phyloP scores from a whole-genome alignment of 2,113 vertebrate species.

The Bolborhynchus lineola region DNA sequence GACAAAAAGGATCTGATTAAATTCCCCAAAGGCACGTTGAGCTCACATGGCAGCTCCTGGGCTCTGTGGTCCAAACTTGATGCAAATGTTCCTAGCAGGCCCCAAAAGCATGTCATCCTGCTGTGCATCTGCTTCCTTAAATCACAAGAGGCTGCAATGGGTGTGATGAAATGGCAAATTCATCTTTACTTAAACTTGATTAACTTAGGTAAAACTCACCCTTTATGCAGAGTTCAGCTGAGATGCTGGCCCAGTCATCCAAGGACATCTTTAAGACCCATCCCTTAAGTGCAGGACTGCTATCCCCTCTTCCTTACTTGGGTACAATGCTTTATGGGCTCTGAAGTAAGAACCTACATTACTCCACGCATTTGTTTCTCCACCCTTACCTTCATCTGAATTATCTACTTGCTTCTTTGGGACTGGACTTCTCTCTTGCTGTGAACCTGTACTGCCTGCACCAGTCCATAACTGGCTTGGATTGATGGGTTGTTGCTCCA shows the following conservation, averaged over 20 bases:
- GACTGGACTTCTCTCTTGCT: neutral
- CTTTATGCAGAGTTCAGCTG: neutral
- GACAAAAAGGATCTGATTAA: neutral
- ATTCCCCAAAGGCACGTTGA: neutral
- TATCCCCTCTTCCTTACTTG: neutral
- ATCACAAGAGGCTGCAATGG: neutral
- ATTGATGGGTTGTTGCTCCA: neutral
- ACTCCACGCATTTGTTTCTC: neutral
- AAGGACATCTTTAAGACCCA: neutral
- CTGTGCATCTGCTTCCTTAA: neutral
- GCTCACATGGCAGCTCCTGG: neutral
- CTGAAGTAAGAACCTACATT: neutral
- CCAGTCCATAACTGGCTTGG: neutral
- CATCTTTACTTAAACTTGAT: neutral
- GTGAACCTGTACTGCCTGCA: neutral
- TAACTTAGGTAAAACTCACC: neutral
- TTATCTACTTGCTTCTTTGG: neutral
- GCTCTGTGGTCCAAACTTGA: neutral
- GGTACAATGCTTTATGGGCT: accelerated
- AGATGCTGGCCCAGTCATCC: neutral
- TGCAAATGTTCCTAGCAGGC: neutral
- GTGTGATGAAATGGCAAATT: neutral
- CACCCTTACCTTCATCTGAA: neutral
- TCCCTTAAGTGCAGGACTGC: neutral
- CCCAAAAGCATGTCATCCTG: neutral